These are phyloP conservation scores for Euwallacea fornicatus DNA, from an alignment of 1,140 invertebrate species.

Conservation along the genomic window DNA sequence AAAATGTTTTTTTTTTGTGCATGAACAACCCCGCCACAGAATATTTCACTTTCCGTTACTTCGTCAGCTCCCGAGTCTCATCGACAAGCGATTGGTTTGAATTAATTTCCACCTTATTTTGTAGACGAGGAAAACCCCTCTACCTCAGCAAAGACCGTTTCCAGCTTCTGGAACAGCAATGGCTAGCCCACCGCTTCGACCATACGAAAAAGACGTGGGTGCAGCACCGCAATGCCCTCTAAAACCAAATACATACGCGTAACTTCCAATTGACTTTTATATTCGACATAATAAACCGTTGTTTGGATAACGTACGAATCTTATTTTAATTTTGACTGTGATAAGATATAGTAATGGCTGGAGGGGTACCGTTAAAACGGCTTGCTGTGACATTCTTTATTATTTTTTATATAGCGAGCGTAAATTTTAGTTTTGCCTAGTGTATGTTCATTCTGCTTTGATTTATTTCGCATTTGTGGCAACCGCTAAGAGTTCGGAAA, in stretches of 20 bases:
- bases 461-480: too few relatives aligned
- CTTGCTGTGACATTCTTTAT: not conserved
- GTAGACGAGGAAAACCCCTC: conserved; percentile 90
- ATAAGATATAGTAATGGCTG: not conserved
- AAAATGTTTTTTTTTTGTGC: too few relatives aligned
- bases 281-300: not conserved
- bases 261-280: not conserved
- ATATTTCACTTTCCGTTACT: too few relatives aligned
- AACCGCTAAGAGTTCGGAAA: too few relatives aligned
- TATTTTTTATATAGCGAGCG: too few relatives aligned
- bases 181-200: conserved; percentile 92
- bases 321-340: not conserved
- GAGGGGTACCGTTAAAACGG: not conserved
- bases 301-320: not conserved
- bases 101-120: conserved; percentile 43
- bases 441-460: too few relatives aligned
- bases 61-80: too few relatives aligned
- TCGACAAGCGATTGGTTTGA: too few relatives aligned
- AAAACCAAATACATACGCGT: conserved; percentile 41
- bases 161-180: conserved; percentile 88
- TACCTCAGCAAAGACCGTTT: conserved; percentile 90
- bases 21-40: too few relatives aligned
- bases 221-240: conserved; percentile 83
- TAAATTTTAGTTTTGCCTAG: too few relatives aligned
- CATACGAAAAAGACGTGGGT: conserved; percentile 91